phyloP scores from a whole-genome alignment of 2,113 vertebrate species.

The Myotis lucifugus region DNA sequence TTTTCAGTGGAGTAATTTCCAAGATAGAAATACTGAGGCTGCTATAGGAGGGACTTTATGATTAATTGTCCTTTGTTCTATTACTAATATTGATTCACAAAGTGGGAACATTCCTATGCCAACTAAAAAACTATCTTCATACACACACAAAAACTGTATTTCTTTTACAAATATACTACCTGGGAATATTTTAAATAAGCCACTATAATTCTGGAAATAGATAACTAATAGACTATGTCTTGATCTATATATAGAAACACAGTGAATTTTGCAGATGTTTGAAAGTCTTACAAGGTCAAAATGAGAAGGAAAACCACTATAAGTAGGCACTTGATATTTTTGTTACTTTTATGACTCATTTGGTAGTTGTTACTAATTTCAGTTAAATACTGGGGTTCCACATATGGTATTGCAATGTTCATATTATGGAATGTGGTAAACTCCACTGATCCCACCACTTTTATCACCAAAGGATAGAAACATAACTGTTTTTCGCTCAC shows the following conservation, averaged over 20 bases:
- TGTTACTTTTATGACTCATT: constrained; percentile 13
- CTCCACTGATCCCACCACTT: background rate
- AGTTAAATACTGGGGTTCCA: background rate
- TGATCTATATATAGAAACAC: constrained; percentile 61
- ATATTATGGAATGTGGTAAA: background rate
- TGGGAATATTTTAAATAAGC: constrained; percentile 34
- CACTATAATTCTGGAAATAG: constrained; percentile 50
- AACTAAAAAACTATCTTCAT: background rate
- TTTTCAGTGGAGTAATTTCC: background rate
- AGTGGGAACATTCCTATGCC: background rate
- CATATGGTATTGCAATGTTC: background rate
- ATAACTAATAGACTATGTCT: constrained; percentile 45
- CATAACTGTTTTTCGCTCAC: background rate
- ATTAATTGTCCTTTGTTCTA: background rate
- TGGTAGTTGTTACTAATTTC: background rate
- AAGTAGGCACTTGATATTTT: background rate
- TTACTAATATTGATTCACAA: background rate
- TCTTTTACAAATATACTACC: background rate
- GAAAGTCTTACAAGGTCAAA: constrained; percentile 8
- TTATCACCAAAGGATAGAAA: background rate
- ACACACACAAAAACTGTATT: background rate
- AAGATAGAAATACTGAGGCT: background rate
- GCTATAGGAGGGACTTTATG: background rate
- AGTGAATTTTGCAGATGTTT: background rate
- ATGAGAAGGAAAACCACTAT: background rate